Base-by-base conservation (phyloP, 2,888 invertebrate genomes). In the Oxyscelio sp. region DNA sequence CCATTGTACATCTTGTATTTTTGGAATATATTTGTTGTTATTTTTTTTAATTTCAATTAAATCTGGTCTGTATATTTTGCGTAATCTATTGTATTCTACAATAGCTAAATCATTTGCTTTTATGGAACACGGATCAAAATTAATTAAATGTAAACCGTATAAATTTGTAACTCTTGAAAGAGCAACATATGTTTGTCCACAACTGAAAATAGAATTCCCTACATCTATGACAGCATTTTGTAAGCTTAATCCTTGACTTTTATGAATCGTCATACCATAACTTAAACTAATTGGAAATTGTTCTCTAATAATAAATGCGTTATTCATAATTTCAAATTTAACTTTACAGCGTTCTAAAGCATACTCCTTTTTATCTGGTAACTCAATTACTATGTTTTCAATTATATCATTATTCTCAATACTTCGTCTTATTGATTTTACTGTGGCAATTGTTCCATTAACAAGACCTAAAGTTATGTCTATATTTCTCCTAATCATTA, bases 231-330 rank as follows among this genome's bases (percentile, higher is more conserved):
- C 11, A 2, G 34, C 34, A 34, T 34, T 5, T 34, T 34, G 9
- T 11, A 34, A 34, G 9, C 34, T 34, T 9, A 34, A 11, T 9
- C 34, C 34, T 34, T 34, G 34, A 11, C 34, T 34, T 71, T 88
- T 89, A 52, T 87, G 88, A 24, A 89, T 88, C 2, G 89, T 89
- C 3, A 89, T 86, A 6, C 82, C 88, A 54, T 90, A 90, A 43
- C 88, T 86, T 4, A 89, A 6, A 61, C 56, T 80, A 13, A 89
- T 45, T 24, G 87, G 85, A 73, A 90, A 90, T 73, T 88, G 87
- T 61, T 85, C 83, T 34, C 34, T 34, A 34, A 34, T 34, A 9
- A 34, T 11, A 11, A 11, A 34, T 11, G 34, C 34, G 9, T 34
- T 34, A 34, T 34, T 34, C 34, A 34, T 34, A 9, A 34, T 34